phyloP scores from a whole-genome alignment of 2,888 invertebrate genomes.

The Andrena minutula region DNA sequence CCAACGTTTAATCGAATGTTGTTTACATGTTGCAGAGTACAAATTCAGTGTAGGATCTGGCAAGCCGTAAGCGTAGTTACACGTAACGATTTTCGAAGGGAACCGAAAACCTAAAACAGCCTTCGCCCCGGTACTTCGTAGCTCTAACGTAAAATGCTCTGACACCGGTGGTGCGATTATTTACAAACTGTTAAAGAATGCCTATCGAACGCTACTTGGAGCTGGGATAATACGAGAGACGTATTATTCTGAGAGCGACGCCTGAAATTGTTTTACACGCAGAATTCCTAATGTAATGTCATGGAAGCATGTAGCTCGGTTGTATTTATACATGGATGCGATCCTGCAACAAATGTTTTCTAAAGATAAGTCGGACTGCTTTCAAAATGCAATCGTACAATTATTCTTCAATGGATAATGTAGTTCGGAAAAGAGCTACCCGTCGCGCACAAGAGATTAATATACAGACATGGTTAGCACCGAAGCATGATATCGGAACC shows the following conservation, averaged over 20 bases:
- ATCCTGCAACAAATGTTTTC: slow-evolving; percentile 77
- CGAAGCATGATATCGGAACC: slow-evolving; percentile 54
- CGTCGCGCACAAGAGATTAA: slow-evolving; percentile 55
- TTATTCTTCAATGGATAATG: slow-evolving; percentile 82
- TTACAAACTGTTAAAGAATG: slow-evolving; percentile 42
- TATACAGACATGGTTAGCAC: slow-evolving; percentile 68
- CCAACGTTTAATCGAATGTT: slow-evolving; percentile 39
- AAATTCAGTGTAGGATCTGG: slow-evolving; percentile 27
- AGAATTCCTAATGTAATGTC: slow-evolving; percentile 54
- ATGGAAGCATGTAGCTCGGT: slow-evolving; percentile 64
- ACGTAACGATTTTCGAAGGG: slow-evolving; percentile 25
- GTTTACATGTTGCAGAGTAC: slow-evolving; percentile 62
- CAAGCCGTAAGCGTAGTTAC: slow-evolving; percentile 44
- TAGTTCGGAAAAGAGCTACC: slow-evolving; percentile 73
- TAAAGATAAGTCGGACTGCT: slow-evolving; percentile 74
- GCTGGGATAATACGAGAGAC: slow-evolving; percentile 58
- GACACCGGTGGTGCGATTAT: slow-evolving; percentile 38
- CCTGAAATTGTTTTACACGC: slow-evolving; percentile 43
- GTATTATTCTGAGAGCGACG: slow-evolving; percentile 43
- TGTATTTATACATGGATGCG: slow-evolving; percentile 81
- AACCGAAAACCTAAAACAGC: slow-evolving; percentile 4
- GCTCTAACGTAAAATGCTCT: slow-evolving; percentile 40
- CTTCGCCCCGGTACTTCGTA: not conserved
- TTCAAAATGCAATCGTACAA: slow-evolving; percentile 78
- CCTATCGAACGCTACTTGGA: slow-evolving; percentile 55